Evolutionary conservation across 2,888 invertebrate genomes (phyloP).

Genomic region (Endomychus coccineus): DNA sequence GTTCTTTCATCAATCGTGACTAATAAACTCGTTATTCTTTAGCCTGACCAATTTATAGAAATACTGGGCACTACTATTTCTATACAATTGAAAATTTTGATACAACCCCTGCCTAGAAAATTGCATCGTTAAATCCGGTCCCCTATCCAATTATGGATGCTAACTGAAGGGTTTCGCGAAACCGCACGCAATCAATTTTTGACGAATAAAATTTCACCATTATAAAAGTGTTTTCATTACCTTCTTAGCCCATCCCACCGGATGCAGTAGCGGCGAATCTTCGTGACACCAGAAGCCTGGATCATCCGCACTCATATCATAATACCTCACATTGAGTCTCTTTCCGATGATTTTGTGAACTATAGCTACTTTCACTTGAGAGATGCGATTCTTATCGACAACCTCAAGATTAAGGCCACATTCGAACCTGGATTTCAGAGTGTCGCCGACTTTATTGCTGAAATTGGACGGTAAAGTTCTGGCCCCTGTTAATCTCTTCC

Average conservation of each 20-base stretch:
- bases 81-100: too few relatives aligned
- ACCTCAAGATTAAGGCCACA: constrained; percentile 84
- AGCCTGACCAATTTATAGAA: too few relatives aligned
- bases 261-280: constrained; percentile 89
- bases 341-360: constrained; percentile 89
- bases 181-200: too few relatives aligned
- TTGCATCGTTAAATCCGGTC: too few relatives aligned
- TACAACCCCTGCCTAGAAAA: too few relatives aligned
- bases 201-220: too few relatives aligned
- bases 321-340: constrained; percentile 84
- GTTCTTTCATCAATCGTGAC: too few relatives aligned
- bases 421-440: constrained; percentile 74
- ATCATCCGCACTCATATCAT: constrained; percentile 70
- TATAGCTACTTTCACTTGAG: constrained; percentile 79
- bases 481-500: constrained; percentile 88
- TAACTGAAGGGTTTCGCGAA: too few relatives aligned
- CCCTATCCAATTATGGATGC: too few relatives aligned
- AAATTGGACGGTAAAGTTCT: constrained; percentile 90
- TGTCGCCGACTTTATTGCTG: constrained; percentile 78
- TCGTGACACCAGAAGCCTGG: constrained; percentile 97
- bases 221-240: constrained; percentile 21
- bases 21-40: too few relatives aligned
- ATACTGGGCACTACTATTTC: too few relatives aligned
- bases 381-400: constrained; percentile 92
- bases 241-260: constrained; percentile 89